Conservation (phyloP, 1,140 invertebrate species). For the Archivesica marissinica region DNA sequence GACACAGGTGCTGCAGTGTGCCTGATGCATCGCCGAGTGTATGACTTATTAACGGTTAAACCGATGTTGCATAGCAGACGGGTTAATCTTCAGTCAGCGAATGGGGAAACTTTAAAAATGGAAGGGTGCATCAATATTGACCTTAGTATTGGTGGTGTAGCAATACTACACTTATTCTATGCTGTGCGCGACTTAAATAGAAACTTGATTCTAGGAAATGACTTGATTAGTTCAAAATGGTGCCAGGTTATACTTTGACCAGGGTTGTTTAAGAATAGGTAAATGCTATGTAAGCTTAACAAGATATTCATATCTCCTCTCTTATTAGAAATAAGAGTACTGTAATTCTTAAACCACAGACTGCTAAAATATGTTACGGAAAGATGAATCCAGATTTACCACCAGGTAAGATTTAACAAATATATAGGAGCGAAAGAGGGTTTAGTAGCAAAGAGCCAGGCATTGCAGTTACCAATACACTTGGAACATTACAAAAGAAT, state of each 20-base stretch:
- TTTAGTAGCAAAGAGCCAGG: slow-evolving; percentile 53
- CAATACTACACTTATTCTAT: slow-evolving; percentile 11
- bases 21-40: slow-evolving; percentile 11
- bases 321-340: background rate
- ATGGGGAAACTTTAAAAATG: slow-evolving; percentile 4
- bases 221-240: background rate
- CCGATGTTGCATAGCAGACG: background rate
- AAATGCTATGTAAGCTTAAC: background rate
- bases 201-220: slow-evolving; percentile 29
- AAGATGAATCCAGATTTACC: background rate
- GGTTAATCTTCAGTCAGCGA: slow-evolving; percentile 10
- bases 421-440: background rate
- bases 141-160: background rate
- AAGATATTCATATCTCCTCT: slow-evolving; percentile 40
- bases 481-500: background rate
- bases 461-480: slow-evolving; percentile 36
- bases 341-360: slow-evolving; percentile 4
- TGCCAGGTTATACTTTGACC: slow-evolving; percentile 34
- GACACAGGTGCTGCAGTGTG: slow-evolving; percentile 32
- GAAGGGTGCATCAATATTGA: background rate
- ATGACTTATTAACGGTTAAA: slow-evolving; percentile 21
- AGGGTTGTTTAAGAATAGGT: background rate
- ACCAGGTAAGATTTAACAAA: background rate
- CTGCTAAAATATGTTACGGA: background rate
- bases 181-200: slow-evolving; percentile 36